A percentile compares a stretch with the other conserved stretches of the same genome.
Conservation (phyloP, 2,888 invertebrate genomes). For the Aproaerema taeniolella region DNA sequence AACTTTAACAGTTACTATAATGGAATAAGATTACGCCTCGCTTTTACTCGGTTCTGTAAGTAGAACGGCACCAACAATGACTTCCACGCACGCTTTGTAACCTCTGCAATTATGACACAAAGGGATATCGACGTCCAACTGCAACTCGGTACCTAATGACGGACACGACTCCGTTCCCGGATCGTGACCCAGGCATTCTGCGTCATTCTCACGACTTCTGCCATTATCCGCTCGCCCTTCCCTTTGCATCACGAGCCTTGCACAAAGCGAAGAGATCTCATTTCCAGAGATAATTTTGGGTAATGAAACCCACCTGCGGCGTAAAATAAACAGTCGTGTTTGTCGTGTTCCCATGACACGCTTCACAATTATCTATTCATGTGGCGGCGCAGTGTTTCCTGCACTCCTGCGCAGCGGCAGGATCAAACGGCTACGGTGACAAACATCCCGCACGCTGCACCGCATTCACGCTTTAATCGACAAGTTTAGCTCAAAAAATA, state of each 20-base stretch:
- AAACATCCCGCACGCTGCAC: constrained; percentile 26
- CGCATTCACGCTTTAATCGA: constrained; percentile 20
- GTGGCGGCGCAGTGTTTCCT: constrained; percentile 40
- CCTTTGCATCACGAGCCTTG: constrained; percentile 24
- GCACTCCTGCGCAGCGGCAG: constrained; percentile 33
- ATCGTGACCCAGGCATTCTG: constrained; percentile 47
- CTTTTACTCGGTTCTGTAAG: constrained; percentile 3
- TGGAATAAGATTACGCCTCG: background rate
- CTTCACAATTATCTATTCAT: constrained; percentile 47
- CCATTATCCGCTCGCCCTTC: background rate
- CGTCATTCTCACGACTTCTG: background rate
- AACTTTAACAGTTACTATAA: constrained; percentile 4
- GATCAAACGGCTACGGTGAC: constrained; percentile 39
- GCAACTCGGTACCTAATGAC: constrained; percentile 40
- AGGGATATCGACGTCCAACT: constrained; percentile 26
- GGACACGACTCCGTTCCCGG: constrained; percentile 35
- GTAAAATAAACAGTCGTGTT: constrained; percentile 25
- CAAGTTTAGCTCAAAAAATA: constrained; percentile 39
- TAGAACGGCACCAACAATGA: constrained; percentile 2
- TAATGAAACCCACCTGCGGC: constrained; percentile 20
- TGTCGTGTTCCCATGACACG: constrained; percentile 30
- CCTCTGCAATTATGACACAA: constrained; percentile 38
- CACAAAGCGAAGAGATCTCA: constrained; percentile 29
- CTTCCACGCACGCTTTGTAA: constrained; percentile 19
- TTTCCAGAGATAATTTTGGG: constrained; percentile 28